A percentile compares a stretch with the other conserved stretches of the same genome.
Conservation (phyloP, 2,888 invertebrate species). For the Diloba caeruleocephala region DNA sequence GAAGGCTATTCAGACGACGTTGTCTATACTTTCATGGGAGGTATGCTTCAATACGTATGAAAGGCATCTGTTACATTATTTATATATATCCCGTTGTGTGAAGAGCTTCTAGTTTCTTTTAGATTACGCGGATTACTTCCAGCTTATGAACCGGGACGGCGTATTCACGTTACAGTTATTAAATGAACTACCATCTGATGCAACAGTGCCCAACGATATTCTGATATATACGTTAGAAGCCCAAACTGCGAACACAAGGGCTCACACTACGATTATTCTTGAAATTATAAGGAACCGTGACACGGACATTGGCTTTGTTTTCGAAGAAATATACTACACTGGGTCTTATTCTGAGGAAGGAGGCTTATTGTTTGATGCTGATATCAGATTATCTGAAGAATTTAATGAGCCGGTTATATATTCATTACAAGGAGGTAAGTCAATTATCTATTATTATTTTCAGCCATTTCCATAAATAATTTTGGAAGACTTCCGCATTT, state of each 20-base stretch:
- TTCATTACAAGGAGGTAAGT: slow-evolving; percentile 59
- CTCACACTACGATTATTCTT: slow-evolving; percentile 6
- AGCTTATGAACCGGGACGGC: slow-evolving; percentile 43
- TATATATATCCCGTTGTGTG: neutral
- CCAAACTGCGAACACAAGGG: slow-evolving; percentile 25
- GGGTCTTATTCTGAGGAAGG: slow-evolving; percentile 29
- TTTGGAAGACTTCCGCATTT: no score
- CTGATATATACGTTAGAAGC: slow-evolving; percentile 54
- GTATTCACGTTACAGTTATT: slow-evolving; percentile 43
- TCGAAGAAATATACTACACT: slow-evolving; percentile 34
- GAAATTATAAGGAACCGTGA: neutral
- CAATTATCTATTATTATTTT: no score
- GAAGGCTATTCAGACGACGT: slow-evolving; percentile 5
- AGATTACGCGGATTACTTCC: slow-evolving; percentile 58
- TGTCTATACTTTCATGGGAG: neutral
- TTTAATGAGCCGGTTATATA: slow-evolving; percentile 54
- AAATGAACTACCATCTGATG: slow-evolving; percentile 37
- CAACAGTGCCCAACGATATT: slow-evolving; percentile 44
- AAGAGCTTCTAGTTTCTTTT: slow-evolving; percentile 42
- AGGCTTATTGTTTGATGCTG: slow-evolving; percentile 29
- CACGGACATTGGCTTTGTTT: slow-evolving; percentile 13
- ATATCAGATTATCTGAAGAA: slow-evolving; percentile 42
- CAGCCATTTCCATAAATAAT: no score
- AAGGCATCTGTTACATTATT: neutral
- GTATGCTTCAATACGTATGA: slow-evolving; percentile 4